Percentiles rank a stretch among this genome's conserved stretches.
Evolutionary conservation across 2,888 invertebrate species (phyloP).

Genomic region (Ochropleura plecta): DNA sequence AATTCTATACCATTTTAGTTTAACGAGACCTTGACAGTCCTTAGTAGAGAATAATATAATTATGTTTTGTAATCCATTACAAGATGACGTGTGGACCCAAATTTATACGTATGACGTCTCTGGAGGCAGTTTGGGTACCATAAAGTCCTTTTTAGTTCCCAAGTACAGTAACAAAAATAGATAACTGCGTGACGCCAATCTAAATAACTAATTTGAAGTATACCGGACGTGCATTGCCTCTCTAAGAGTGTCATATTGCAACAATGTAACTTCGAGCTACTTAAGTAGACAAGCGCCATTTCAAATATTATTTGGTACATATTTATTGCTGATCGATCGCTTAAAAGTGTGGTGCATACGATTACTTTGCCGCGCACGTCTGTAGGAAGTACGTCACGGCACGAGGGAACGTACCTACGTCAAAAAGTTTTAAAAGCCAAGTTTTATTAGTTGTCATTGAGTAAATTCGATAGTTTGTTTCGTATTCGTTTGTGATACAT

Average conservation of each 20-base stretch:
- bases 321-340: conserved; percentile 54
- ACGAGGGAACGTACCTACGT: conserved; percentile 1
- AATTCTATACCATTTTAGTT: conserved; percentile 75
- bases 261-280: conserved; percentile 39
- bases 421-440: conserved; percentile 36
- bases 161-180: conserved; percentile 61
- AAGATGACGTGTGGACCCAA: conserved; percentile 83
- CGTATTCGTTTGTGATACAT: conserved; percentile 50
- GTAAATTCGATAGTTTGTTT: conserved; percentile 33
- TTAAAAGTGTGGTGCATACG: conserved; percentile 48
- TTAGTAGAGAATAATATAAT: conserved; percentile 81
- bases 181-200: conserved; percentile 66
- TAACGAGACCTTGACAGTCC: conserved; percentile 78
- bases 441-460: conserved; percentile 32
- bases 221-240: conserved; percentile 46
- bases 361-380: conserved; percentile 42
- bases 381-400: conserved; percentile 51
- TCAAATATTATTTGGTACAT: conserved; percentile 41
- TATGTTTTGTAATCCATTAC: conserved; percentile 77
- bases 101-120: conserved; percentile 84
- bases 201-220: conserved; percentile 62
- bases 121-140: conserved; percentile 70
- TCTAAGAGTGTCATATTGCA: conserved; percentile 45
- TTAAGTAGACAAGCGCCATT: conserved; percentile 32
- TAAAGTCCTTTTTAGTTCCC: conserved; percentile 67